These are phyloP conservation scores for Oasisia sp. DNA, from an alignment of 2,888 invertebrate species.

Conservation along the genomic window DNA sequence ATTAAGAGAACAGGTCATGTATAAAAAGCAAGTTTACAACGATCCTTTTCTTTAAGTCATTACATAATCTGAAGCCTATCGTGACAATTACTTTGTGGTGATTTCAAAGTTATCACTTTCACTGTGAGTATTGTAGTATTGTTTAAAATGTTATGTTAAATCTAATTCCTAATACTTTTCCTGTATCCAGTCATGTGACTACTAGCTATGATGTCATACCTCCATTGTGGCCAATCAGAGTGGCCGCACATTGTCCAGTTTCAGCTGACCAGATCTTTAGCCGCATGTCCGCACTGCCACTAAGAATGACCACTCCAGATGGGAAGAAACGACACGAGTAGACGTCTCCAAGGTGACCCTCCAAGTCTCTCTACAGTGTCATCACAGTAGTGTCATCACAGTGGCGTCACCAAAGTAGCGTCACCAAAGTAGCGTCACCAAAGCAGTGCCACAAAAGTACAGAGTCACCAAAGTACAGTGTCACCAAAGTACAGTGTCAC, in stretches of 20 bases:
- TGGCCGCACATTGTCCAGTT: slow-evolving; percentile 75
- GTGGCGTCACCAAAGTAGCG: not conserved
- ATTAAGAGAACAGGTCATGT: too few relatives aligned
- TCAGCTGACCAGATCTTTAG: slow-evolving; percentile 79
- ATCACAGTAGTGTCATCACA: not conserved
- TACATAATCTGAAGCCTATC: too few relatives aligned
- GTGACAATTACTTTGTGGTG: too few relatives aligned
- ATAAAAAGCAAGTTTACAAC: too few relatives aligned
- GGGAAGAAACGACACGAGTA: slow-evolving; percentile 78
- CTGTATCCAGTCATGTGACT: too few relatives aligned
- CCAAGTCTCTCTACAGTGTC: slow-evolving; percentile 64
- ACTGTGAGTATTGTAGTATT: too few relatives aligned
- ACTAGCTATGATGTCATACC: not conserved
- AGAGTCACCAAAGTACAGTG: not conserved
- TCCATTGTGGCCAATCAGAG: slow-evolving; percentile 75
- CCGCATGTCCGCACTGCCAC: slow-evolving; percentile 77
- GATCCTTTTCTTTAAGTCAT: too few relatives aligned
- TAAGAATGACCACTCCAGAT: slow-evolving; percentile 76
- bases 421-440: too few relatives aligned
- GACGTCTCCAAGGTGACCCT: slow-evolving; percentile 77
- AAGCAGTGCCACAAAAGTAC: not conserved
- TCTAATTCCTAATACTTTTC: too few relatives aligned
- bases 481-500: not conserved
- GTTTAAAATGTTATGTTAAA: too few relatives aligned
- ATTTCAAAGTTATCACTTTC: too few relatives aligned